phyloP scores from a whole-genome alignment of 1,140 invertebrate species.

The Nomia melanderi region DNA sequence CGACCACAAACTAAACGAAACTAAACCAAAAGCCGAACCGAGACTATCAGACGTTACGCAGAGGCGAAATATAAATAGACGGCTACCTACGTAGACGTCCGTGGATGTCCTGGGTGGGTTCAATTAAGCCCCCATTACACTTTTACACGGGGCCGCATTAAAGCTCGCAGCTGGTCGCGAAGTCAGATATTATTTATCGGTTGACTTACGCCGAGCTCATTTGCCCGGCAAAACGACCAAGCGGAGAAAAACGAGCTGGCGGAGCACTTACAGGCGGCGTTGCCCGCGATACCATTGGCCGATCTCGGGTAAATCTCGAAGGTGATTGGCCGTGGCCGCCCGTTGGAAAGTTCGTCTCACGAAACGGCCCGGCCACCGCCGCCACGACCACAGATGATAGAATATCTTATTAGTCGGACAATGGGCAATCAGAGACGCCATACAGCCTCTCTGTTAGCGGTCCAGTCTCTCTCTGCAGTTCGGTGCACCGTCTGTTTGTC shows the following conservation, averaged over 20 bases:
- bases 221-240: conserved; percentile 64
- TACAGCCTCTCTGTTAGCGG: conserved; percentile 74
- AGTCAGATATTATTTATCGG: conserved; percentile 75
- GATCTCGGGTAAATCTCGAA: conserved; percentile 59
- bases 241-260: conserved; percentile 15
- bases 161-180: conserved; percentile 68
- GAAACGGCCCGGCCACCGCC: conserved; percentile 56
- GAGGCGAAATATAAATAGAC: conserved; percentile 56
- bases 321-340: conserved; percentile 64
- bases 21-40: too few relatives aligned
- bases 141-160: conserved; percentile 71
- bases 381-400: conserved; percentile 71
- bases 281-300: conserved; percentile 56
- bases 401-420: conserved; percentile 80
- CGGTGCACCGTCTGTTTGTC: conserved; percentile 57
- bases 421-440: conserved; percentile 78
- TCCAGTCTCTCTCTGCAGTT: conserved; percentile 61
- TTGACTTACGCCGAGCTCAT: conserved; percentile 73
- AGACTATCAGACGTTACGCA: conserved; percentile 29
- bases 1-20: too few relatives aligned
- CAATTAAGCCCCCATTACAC: conserved; percentile 73
- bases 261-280: conserved; percentile 22
- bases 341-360: conserved; percentile 51
- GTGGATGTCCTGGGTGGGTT: conserved; percentile 64
- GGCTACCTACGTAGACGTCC: conserved; percentile 48